These are phyloP conservation scores for Tortricodes alternella DNA, from an alignment of 2,888 invertebrate species.

Conservation along the genomic window DNA sequence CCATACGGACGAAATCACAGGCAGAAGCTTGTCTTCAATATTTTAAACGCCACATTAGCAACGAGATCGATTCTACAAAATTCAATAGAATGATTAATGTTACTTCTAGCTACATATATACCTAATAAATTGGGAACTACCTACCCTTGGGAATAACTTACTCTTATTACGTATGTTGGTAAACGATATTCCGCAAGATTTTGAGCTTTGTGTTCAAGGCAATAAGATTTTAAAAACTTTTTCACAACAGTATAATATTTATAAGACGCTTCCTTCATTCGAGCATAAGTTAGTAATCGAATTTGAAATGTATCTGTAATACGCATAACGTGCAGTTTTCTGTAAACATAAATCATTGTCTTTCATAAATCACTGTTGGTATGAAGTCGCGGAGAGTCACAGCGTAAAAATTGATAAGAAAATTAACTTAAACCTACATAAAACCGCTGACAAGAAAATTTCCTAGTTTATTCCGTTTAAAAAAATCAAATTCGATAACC, in stretches of 20 bases:
- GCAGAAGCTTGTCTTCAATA: too few relatives aligned
- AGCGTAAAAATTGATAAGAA: not conserved
- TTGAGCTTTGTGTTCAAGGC: not conserved
- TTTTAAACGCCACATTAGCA: not conserved
- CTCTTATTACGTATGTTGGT: not conserved
- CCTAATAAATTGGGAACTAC: not conserved
- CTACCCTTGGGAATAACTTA: not conserved
- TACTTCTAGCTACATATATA: not conserved
- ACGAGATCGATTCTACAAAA: not conserved
- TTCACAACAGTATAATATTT: not conserved
- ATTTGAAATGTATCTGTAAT: not conserved
- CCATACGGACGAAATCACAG: not conserved
- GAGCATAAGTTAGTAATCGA: not conserved
- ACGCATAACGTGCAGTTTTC: not conserved
- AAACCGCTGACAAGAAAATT: not conserved
- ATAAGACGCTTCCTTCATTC: not conserved
- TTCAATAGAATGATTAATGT: not conserved
- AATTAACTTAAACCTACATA: not conserved
- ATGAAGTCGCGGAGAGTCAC: not conserved
- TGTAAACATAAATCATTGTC: not conserved
- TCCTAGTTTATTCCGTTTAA: too few relatives aligned
- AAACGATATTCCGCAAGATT: not conserved
- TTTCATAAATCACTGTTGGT: slow-evolving; percentile 9
- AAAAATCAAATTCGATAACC: too few relatives aligned
- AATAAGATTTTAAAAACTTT: not conserved